Evolutionary conservation across 1,140 invertebrate genomes (phyloP), one percentile per base, ranked within the genome.

Genomic region (Amyelois transitella): DNA sequence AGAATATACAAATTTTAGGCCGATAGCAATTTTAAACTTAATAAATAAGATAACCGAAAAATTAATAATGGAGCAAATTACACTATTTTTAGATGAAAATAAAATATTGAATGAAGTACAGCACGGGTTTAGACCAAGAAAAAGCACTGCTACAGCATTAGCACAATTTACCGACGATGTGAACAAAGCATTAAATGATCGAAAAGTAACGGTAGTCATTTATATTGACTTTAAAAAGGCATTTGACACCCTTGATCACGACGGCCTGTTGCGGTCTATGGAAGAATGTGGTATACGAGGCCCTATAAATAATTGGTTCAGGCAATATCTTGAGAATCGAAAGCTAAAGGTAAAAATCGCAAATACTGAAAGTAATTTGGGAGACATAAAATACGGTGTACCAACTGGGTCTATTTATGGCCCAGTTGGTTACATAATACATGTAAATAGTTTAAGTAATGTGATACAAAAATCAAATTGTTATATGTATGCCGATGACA

Each of bases 41-140:
- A 45, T 72, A 32, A 58, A 64, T 55, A 66, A 64, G 62, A 69
- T 72, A 22, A 6, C 59, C 0, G 65, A 73, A 60, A 70, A 70
- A 59, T n/a, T 62, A n/a, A 54, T 70, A 14, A 61, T 70, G 0
- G 17, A 24, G 4, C 64, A 67, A 48, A 60, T 73, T 2, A 60
- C 10, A 53, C 12, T 22, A 1, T 67, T 65, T 44, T 25, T 72
- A 49, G 66, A 72, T 18, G 12, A 14, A 6, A 28, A 64, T 51
- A 44, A 45, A 38, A 47, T 72, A 22, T 14, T 73, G 12, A 28
- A 28, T 12, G 56, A 65, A 18, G n/a, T 18, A 12, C 68, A 68
- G 10, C 51, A 65, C 19, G 66, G 67, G 0, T 67, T 69, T 12
- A 32, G 67, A 3, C 18, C 21, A 2, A 50, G 43, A 1, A 49